Evolutionary conservation across 2,797 vertebrate genomes (phyloP).

Genomic region (Merluccius polli): DNA sequence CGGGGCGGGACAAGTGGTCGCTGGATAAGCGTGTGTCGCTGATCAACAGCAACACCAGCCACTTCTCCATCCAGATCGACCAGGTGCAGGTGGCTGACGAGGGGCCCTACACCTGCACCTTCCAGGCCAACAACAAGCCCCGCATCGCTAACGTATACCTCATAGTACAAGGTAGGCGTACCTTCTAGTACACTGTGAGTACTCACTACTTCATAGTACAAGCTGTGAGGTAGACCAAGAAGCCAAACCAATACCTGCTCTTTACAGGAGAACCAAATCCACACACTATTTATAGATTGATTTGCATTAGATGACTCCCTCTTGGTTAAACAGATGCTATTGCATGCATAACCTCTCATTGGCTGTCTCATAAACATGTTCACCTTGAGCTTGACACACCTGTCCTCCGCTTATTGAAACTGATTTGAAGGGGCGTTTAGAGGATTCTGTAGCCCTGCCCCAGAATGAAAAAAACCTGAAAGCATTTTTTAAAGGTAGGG

Average conservation of each 20-base stretch:
- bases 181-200: background rate
- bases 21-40: constrained; percentile 83
- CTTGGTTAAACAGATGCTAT: background rate
- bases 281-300: background rate
- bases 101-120: constrained; percentile 88
- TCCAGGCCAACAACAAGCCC: constrained; percentile 86
- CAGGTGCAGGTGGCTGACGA: constrained; percentile 82
- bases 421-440: background rate
- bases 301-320: background rate
- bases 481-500: background rate
- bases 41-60: constrained; percentile 81
- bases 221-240: background rate
- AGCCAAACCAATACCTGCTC: background rate
- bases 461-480: background rate
- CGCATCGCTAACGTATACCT: constrained; percentile 86
- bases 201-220: background rate
- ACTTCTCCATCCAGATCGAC: constrained; percentile 87
- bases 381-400: background rate
- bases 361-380: background rate
- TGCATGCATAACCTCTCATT: background rate
- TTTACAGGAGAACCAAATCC: too few species aligned
- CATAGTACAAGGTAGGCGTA: constrained; percentile 83
- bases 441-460: background rate
- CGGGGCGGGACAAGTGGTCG: constrained; percentile 89
- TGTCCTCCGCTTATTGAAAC: background rate